Conservation (phyloP, 2,888 invertebrate species). For the Trachelus troglodyta region DNA sequence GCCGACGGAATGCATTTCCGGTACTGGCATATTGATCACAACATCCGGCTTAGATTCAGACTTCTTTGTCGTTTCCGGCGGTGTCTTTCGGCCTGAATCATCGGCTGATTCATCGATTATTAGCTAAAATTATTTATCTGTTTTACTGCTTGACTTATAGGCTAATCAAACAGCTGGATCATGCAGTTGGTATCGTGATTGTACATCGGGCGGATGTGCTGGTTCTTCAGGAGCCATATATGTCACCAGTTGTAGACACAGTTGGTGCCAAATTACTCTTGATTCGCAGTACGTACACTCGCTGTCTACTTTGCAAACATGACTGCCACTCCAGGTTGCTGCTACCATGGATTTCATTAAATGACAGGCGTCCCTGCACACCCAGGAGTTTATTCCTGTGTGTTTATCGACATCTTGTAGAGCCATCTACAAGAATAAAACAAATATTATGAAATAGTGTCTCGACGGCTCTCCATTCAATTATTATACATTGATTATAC, state of each 20-base stretch:
- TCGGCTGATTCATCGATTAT: slow-evolving; percentile 78
- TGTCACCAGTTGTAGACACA: slow-evolving; percentile 82
- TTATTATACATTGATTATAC: slow-evolving; percentile 5
- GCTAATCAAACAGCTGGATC: background rate
- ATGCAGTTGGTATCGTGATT: background rate
- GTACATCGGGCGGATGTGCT: slow-evolving; percentile 80
- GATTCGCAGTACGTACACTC: slow-evolving; percentile 95
- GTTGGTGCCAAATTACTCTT: slow-evolving; percentile 93
- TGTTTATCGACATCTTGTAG: slow-evolving; percentile 86
- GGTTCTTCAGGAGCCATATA: slow-evolving; percentile 82
- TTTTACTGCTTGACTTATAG: background rate
- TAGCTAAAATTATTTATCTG: slow-evolving; percentile 62
- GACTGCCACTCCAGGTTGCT: slow-evolving; percentile 76
- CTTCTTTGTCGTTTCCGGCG: slow-evolving; percentile 78
- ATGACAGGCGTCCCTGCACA: slow-evolving; percentile 80
- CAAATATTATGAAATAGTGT: background rate
- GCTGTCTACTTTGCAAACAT: slow-evolving; percentile 69
- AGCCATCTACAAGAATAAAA: slow-evolving; percentile 73
- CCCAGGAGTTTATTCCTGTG: slow-evolving; percentile 80
- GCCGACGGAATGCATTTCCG: slow-evolving; percentile 82
- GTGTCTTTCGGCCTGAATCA: slow-evolving; percentile 76
- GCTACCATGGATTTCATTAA: slow-evolving; percentile 82
- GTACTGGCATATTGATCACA: slow-evolving; percentile 71
- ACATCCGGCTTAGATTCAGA: slow-evolving; percentile 73
- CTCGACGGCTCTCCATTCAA: background rate